A percentile compares a stretch with the other conserved stretches of the same genome.
These are phyloP conservation scores for Rostratula benghalensis DNA, from an alignment of 2,113 vertebrate genomes.

Conservation along the genomic window DNA sequence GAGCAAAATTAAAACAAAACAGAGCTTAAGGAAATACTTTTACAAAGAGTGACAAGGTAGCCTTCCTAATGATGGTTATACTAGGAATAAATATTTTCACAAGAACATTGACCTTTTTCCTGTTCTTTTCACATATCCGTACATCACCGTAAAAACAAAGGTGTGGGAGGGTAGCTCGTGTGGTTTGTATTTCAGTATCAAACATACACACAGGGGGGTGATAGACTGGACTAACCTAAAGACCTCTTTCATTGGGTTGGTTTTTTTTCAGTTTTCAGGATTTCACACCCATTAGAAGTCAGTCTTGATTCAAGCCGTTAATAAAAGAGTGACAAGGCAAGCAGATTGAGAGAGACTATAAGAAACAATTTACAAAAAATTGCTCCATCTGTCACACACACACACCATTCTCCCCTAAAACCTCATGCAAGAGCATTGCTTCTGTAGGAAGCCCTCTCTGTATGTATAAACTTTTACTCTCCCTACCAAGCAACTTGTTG, in stretches of 20 bases:
- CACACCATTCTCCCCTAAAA: not conserved
- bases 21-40: not conserved
- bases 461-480: not conserved
- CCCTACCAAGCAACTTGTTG: not conserved
- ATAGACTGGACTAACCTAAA: not conserved
- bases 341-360: constrained; percentile 27
- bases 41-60: not conserved
- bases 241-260: not conserved
- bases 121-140: not conserved
- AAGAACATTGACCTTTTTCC: not conserved
- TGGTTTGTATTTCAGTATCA: not conserved
- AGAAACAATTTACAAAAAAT: constrained; percentile 18
- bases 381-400: not conserved
- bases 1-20: not conserved
- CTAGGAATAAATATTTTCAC: no score
- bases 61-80: not conserved
- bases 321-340: constrained; percentile 30
- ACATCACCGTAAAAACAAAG: not conserved
- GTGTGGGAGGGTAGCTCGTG: not conserved
- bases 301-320: constrained; percentile 26
- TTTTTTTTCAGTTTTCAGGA: not conserved
- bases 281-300: not conserved
- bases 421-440: not conserved
- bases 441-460: not conserved
- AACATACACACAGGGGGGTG: not conserved